Evolutionary conservation across 2,888 invertebrate genomes (phyloP).

Genomic region (Aethes cnicana): DNA sequence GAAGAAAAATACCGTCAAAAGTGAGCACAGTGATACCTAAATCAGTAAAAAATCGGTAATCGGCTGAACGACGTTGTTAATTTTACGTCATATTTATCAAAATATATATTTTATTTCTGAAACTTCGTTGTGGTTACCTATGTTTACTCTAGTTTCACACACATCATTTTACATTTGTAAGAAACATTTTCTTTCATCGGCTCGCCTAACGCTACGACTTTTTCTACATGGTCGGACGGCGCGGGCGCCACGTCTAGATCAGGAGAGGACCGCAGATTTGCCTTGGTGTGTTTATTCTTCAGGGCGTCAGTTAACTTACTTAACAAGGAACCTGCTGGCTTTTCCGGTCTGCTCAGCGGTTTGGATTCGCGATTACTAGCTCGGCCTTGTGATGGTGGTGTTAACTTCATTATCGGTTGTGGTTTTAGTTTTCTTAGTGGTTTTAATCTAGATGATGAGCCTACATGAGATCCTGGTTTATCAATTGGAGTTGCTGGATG

Average conservation of each 20-base stretch:
- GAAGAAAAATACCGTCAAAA: too few species aligned
- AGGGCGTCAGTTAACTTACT: slow-evolving; percentile 49
- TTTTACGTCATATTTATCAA: neutral
- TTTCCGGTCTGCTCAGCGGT: slow-evolving; percentile 38
- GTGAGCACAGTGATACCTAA: too few species aligned
- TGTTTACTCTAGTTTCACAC: slow-evolving; percentile 49
- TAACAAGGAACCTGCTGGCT: slow-evolving; percentile 44
- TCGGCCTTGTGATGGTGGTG: neutral
- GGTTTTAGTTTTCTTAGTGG: slow-evolving; percentile 8
- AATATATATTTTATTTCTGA: neutral
- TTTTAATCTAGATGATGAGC: slow-evolving; percentile 1
- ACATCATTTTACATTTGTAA: slow-evolving; percentile 67
- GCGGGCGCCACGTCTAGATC: slow-evolving; percentile 46
- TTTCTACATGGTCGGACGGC: slow-evolving; percentile 45
- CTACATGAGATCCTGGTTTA: neutral
- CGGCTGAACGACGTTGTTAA: too few species aligned
- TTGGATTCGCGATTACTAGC: neutral
- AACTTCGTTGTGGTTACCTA: slow-evolving; percentile 4
- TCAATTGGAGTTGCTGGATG: neutral
- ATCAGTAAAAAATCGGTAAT: too few species aligned
- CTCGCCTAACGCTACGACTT: slow-evolving; percentile 30
- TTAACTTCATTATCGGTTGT: too few species aligned
- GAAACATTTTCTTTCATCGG: slow-evolving; percentile 60
- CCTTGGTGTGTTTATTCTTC: slow-evolving; percentile 38
- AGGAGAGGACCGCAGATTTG: neutral